Evolutionary conservation across 2,888 invertebrate genomes (phyloP), one percentile per base, ranked within the genome.

Genomic region (Clistopyga incitator): DNA sequence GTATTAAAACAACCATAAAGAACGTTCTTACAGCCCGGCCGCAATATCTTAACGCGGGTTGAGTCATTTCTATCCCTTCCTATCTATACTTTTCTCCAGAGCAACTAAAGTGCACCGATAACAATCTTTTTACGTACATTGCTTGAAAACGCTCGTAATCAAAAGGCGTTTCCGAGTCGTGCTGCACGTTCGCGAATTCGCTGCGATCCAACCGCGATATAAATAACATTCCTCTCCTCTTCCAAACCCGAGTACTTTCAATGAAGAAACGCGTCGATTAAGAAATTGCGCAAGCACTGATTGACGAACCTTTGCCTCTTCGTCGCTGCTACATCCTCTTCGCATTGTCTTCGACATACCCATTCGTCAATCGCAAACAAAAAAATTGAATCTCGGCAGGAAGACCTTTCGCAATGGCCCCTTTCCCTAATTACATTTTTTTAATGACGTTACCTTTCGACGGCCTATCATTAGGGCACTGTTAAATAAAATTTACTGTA

Each of bases 261-360:
- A 47, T 59, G 61, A 56, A 52, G 64, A 71, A 64, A 23, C 18
- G n/a, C 23, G 29, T 42, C 56, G 61, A 67, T 82, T 78, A 67
- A 82, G 42, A 82, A 77, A 71, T 71, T 71, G 71, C 54, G 47
- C 59, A 50, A 72, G 34, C 59, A 70, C 50, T 72, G 67, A 81
- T 78, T 68, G 18, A 47, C 38, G 68, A 52, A 52, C 20, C 45
- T 20, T 68, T 47, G 56, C 0, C 29, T 23, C 34, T 11, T 81
- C 45, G 45, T 25, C 11, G 42, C 11, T 42, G 38, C 23, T 34
- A 20, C 65, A 50, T 34, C 52, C 52, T 64, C 65, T 25, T 42
- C 20, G 38, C 50, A 13, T 74, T 47, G 29, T 20, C 56, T 23
- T 29, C 38, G 42, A 59, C 25, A 42, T 47, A 23, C 45, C 18